Percentiles rank a stretch among this genome's conserved stretches.
These are phyloP conservation scores for Aethes cnicana DNA, from an alignment of 2,888 invertebrate genomes.

Conservation along the genomic window DNA sequence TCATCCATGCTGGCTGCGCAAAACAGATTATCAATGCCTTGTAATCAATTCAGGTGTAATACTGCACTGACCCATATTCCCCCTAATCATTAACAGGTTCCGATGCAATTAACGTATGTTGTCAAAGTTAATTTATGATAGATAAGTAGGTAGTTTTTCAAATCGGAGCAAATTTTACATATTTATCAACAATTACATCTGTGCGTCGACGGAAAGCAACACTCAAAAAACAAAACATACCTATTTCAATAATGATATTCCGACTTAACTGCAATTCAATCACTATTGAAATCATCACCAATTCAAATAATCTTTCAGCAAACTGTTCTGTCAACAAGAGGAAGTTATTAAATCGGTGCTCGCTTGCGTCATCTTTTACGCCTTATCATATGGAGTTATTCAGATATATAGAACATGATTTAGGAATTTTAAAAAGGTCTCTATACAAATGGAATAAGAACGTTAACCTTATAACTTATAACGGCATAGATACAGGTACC, in stretches of 20 bases:
- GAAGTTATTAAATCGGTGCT: slow-evolving; percentile 3
- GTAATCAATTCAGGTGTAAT: slow-evolving; percentile 49
- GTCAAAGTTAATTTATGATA: no score
- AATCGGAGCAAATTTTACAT: no score
- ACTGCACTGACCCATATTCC: slow-evolving; percentile 32
- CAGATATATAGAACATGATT: slow-evolving; percentile 2
- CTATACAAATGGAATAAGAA: no score
- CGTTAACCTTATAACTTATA: no score
- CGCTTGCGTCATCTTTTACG: not conserved
- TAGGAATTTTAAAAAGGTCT: no score
- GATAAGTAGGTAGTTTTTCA: no score
- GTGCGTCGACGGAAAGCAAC: no score
- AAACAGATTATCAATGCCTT: slow-evolving; percentile 59
- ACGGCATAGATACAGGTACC: no score
- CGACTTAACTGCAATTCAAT: slow-evolving; percentile 12
- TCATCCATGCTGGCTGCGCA: slow-evolving; percentile 60
- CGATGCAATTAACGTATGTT: no score
- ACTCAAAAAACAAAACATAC: no score
- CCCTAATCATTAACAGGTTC: not conserved
- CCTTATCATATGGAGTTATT: slow-evolving; percentile 2
- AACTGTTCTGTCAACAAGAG: slow-evolving; percentile 5
- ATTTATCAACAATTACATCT: no score
- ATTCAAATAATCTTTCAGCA: slow-evolving; percentile 14
- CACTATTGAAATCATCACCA: slow-evolving; percentile 9
- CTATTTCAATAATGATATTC: slow-evolving; percentile 1